phyloP scores from a whole-genome alignment of 2,797 vertebrate species.

The Loris lydekkerianus region DNA sequence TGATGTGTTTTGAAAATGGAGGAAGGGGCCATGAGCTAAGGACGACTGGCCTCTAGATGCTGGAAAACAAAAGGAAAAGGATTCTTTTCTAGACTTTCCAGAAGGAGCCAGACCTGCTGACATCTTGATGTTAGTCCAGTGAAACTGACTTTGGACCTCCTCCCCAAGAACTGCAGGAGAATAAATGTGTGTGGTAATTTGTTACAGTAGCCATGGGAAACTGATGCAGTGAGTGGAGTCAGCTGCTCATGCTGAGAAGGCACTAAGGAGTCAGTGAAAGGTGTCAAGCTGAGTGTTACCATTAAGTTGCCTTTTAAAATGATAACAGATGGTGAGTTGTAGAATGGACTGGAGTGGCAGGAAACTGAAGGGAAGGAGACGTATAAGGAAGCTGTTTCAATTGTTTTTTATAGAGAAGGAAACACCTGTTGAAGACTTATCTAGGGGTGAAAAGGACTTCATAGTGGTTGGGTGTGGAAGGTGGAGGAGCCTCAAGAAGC shows the following conservation, averaged over 20 bases:
- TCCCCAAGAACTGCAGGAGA: background rate
- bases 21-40: background rate
- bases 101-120: background rate
- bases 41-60: background rate
- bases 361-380: slow-evolving; percentile 33
- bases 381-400: background rate
- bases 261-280: background rate
- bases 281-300: background rate
- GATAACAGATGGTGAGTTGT: background rate
- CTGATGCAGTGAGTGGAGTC: background rate
- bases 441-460: background rate
- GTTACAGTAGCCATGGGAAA: background rate
- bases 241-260: background rate
- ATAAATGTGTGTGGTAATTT: background rate
- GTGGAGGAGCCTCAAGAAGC: background rate
- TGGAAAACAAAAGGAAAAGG: background rate
- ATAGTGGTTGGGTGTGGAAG: background rate
- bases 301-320: slow-evolving; percentile 1
- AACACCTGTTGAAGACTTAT: background rate
- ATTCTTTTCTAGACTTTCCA: background rate
- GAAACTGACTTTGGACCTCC: background rate
- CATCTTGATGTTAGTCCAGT: background rate
- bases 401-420: background rate
- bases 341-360: background rate
- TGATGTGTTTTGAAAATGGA: background rate